phyloP scores from a whole-genome alignment of 2,113 vertebrate species.

The Alexandromys fortis region DNA sequence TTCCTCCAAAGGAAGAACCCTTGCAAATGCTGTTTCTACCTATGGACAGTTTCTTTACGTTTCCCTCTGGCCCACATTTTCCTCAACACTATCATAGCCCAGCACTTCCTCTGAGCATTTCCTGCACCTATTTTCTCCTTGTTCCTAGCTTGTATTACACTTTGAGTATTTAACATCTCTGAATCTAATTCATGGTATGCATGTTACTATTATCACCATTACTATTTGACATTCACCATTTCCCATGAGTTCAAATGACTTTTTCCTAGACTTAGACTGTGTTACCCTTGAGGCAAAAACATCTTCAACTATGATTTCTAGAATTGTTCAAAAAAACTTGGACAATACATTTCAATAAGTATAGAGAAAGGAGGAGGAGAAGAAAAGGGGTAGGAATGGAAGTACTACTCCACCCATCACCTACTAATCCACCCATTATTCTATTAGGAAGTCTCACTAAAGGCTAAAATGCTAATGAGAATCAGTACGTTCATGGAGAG shows the following conservation, averaged over 20 bases:
- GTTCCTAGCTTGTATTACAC: not conserved
- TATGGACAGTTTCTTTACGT: not conserved
- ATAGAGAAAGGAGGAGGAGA: not conserved
- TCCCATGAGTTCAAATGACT: not conserved
- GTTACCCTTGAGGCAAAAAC: not conserved
- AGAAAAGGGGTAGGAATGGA: not conserved
- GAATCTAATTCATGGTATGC: not conserved
- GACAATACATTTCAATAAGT: not conserved
- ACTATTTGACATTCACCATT: not conserved
- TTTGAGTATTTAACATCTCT: not conserved
- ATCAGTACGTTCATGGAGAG: not conserved
- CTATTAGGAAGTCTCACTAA: constrained; percentile 17
- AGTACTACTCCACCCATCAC: not conserved
- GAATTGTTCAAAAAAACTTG: not conserved
- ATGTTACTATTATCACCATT: not conserved
- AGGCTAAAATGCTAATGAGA: not conserved
- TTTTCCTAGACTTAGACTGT: not conserved
- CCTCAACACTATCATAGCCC: not conserved
- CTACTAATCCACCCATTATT: constrained; percentile 5
- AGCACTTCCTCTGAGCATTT: not conserved
- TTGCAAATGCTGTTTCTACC: not conserved
- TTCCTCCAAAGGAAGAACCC: not conserved
- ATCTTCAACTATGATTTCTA: not conserved
- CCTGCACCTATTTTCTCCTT: not conserved
- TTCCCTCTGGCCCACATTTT: not conserved